phyloP scores from a whole-genome alignment of 2,888 invertebrate genomes.

The Caenorhabditis imperialis region DNA sequence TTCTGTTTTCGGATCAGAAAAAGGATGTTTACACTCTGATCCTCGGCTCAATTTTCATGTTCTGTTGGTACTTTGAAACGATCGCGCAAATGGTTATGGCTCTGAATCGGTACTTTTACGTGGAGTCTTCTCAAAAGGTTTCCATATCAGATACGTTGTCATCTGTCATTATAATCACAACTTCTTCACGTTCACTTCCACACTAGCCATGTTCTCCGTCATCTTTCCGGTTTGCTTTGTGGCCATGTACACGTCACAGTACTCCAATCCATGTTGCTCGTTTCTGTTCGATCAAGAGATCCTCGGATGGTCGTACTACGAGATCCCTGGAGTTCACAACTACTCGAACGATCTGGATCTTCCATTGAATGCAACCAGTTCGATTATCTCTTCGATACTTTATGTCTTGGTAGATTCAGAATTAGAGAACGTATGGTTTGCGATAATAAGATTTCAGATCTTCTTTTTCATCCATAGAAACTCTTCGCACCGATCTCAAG shows the following conservation, averaged over 20 bases:
- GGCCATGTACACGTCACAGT: slow-evolving; percentile 9
- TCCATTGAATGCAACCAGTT: not conserved
- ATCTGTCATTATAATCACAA: slow-evolving; percentile 2
- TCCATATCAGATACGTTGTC: slow-evolving; percentile 7
- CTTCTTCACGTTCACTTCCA: not conserved
- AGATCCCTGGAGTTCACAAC: not conserved
- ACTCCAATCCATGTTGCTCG: slow-evolving; percentile 3
- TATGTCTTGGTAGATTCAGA: not conserved
- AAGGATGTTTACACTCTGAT: slow-evolving; percentile 1
- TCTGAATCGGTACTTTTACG: not conserved
- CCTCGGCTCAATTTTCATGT: slow-evolving; percentile 4
- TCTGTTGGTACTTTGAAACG: slow-evolving; percentile 7
- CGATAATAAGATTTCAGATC: not conserved
- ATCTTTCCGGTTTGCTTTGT: not conserved
- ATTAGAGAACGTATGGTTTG: no score
- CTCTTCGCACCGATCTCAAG: no score
- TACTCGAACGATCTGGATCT: not conserved
- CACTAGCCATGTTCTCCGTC: not conserved
- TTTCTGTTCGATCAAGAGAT: slow-evolving; percentile 7
- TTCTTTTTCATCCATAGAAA: not conserved
- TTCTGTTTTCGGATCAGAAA: not conserved
- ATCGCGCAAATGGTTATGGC: slow-evolving; percentile 7
- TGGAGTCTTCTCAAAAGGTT: no score
- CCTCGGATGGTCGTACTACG: not conserved
- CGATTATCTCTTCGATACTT: not conserved